phyloP scores from a whole-genome alignment of 2,797 vertebrate species.

The Tragopan temminckii region DNA sequence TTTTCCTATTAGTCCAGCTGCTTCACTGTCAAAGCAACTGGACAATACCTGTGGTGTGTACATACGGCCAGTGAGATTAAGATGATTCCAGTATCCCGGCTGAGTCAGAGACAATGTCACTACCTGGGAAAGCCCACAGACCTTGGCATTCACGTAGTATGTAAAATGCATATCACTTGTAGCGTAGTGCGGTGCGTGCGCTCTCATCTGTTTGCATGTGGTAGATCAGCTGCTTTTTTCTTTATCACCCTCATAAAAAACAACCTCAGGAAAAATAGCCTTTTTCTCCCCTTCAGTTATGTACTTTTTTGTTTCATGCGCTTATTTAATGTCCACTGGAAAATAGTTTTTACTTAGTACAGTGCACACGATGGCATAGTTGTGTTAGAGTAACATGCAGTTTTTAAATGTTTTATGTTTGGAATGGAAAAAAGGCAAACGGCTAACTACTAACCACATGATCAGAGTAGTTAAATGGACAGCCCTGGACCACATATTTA shows the following conservation, averaged over 20 bases:
- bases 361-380: background rate
- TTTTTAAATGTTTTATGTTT: conserved; percentile 66
- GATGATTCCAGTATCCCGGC: background rate
- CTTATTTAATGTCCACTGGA: conserved; percentile 37
- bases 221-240: background rate
- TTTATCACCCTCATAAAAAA: background rate
- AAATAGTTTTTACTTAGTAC: conserved; percentile 58
- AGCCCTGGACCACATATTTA: conserved; percentile 74
- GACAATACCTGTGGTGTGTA: background rate
- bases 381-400: background rate
- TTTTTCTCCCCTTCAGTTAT: background rate
- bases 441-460: conserved; percentile 66
- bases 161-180: background rate
- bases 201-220: background rate
- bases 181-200: rapidly evolving
- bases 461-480: conserved; percentile 76
- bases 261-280: background rate
- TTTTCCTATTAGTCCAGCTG: background rate
- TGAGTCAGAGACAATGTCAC: background rate
- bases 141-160: background rate
- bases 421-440: conserved; percentile 12
- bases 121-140: background rate
- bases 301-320: conserved; percentile 2
- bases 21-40: background rate
- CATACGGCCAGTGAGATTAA: background rate